Evolutionary conservation across 1,140 invertebrate genomes (phyloP), one percentile per base, ranked within the genome.

Genomic region (Palaemon carinicauda): DNA sequence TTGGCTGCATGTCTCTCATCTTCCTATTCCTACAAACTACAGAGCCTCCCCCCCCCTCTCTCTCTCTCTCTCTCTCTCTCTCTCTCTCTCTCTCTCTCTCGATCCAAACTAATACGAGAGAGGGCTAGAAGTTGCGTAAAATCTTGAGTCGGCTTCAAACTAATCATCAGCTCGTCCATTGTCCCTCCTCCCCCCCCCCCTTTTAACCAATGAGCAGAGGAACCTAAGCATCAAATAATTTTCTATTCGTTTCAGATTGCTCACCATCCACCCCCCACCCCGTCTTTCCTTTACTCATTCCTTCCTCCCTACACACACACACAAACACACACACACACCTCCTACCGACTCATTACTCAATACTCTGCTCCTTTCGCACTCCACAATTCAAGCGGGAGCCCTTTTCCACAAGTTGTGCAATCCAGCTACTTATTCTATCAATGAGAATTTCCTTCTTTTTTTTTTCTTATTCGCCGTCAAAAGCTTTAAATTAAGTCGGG

Each of bases 91-190:
- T 80, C 29, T 50, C 51, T 31, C 31, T 50, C 29, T 75, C 14
- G 19, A 50, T 9, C 33, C 73, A n/a, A 33, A 41, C 73, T 75
- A 19, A n/a, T 33, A 29, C 69, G 19, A n/a, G n/a, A n/a, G 24
- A 52, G 27, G 27, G 69, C 51, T 86, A 31, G 9, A 86, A 86
- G 83, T 86, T 79, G 83, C 83, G 83, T 86, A 86, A 86, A 86
- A 86, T 86, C 83, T 86, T 86, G 83, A 86, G 60, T 80, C 77
- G 65, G 83, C 83, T 78, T 86, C 83, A 86, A 86, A 86, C 83
- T 86, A 86, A 86, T 86, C 83, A 86, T 80, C 83, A 80, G 83
- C 29, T 54, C 33, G 77, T 29, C 83, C 83, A 86, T 86, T 86
- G 83, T 86, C 83, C 83, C 83, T 86, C 83, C 83, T 75, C 83